These are phyloP conservation scores for Paraplagusia blochii DNA, from an alignment of 2,113 vertebrate genomes.

Conservation along the genomic window DNA sequence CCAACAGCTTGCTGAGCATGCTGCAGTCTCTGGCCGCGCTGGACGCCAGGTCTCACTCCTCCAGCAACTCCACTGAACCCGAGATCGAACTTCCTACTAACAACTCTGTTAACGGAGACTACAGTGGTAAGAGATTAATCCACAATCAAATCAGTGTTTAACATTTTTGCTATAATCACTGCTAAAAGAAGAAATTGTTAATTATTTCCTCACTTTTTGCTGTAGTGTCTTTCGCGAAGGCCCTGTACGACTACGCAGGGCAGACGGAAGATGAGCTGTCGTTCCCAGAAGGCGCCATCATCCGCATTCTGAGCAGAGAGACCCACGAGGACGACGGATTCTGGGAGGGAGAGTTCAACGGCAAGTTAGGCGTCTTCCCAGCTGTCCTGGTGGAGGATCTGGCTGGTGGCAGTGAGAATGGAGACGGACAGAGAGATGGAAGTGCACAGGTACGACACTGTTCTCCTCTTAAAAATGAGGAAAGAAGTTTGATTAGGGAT, in stretches of 20 bases:
- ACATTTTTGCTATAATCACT: no score
- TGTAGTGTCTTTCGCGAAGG: constrained; percentile 63
- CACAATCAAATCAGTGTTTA: no score
- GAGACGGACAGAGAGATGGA: constrained; percentile 74
- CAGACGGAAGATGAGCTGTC: constrained; percentile 94
- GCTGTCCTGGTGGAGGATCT: constrained; percentile 95
- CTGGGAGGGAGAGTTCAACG: constrained; percentile 96
- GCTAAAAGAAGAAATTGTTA: no score
- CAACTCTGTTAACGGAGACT: constrained; percentile 86
- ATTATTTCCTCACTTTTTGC: neutral
- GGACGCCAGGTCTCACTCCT: constrained; percentile 91
- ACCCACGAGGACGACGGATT: constrained; percentile 96
- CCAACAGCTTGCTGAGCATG: constrained; percentile 95
- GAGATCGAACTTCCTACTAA: constrained; percentile 76
- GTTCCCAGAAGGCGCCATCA: constrained; percentile 94
- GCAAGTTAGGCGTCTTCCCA: constrained; percentile 88
- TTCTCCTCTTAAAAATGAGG: neutral
- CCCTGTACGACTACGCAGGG: constrained; percentile 94
- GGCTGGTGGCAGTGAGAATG: constrained; percentile 78
- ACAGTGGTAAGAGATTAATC: constrained; percentile 38
- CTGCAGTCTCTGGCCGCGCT: constrained; percentile 89
- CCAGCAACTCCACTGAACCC: constrained; percentile 90
- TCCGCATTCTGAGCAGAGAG: constrained; percentile 95
- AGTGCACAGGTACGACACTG: constrained; percentile 31
- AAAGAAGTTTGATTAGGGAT: no score